A percentile compares a stretch with the other conserved stretches of the same genome.
phyloP scores from a whole-genome alignment of 2,113 vertebrate genomes.

The Corydoras sp. region DNA sequence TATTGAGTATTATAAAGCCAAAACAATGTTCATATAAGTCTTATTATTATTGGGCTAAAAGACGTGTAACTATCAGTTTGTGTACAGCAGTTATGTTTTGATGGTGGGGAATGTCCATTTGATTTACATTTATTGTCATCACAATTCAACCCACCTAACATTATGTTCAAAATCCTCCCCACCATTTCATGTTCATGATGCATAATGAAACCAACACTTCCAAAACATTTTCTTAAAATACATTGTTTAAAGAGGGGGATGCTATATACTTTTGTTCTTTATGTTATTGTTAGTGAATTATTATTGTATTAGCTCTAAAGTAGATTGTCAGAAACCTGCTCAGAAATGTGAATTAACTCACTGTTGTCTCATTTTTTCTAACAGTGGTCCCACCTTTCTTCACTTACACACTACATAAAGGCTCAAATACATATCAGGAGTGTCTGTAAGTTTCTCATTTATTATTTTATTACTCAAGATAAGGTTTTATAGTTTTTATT shows the following conservation, averaged over 20 bases:
- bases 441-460: slow-evolving; percentile 22
- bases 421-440: neutral
- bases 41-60: neutral
- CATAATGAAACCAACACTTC: no score
- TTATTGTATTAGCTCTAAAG: slow-evolving; percentile 53
- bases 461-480: neutral
- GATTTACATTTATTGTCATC: neutral
- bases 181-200: no score
- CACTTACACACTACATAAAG: slow-evolving; percentile 3
- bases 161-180: no score
- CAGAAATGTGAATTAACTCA: slow-evolving; percentile 42
- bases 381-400: slow-evolving; percentile 34
- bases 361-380: slow-evolving; percentile 47
- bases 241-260: no score
- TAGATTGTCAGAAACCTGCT: slow-evolving; percentile 42
- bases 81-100: neutral
- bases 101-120: neutral
- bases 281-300: slow-evolving; percentile 29
- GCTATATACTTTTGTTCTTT: no score
- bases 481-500: neutral
- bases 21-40: no score
- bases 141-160: neutral
- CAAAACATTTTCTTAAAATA: no score
- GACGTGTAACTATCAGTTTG: neutral
- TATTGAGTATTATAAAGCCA: no score